Percentiles rank a stretch among this genome's conserved stretches.
These are phyloP conservation scores for Brachionus koreanus DNA, from an alignment of 1,140 invertebrate species.

Conservation along the genomic window DNA sequence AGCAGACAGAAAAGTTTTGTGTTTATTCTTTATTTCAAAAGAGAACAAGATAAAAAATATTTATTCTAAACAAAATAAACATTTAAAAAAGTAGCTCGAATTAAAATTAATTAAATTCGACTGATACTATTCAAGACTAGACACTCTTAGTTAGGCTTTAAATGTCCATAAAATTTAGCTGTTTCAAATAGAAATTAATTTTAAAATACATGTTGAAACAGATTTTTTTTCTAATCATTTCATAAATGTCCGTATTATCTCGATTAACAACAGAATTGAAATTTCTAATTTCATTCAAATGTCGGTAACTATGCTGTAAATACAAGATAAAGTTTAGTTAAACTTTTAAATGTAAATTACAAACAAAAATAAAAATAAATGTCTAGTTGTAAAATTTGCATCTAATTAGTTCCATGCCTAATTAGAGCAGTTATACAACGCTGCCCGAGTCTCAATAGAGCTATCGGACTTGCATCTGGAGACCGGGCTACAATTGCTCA, in stretches of 20 bases:
- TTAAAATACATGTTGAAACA: slow-evolving; percentile 2
- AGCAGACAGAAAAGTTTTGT: slow-evolving; percentile 7
- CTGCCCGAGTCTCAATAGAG: neutral
- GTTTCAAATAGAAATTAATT: neutral
- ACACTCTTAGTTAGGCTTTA: neutral
- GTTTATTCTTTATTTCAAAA: slow-evolving; percentile 11
- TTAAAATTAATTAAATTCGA: slow-evolving; percentile 20
- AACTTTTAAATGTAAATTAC: neutral
- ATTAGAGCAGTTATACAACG: slow-evolving; percentile 14
- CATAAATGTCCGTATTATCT: slow-evolving; percentile 13
- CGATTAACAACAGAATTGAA: neutral
- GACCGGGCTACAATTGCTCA: neutral
- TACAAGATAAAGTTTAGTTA: neutral
- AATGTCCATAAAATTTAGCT: slow-evolving; percentile 14
- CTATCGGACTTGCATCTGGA: neutral
- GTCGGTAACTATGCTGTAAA: slow-evolving; percentile 32
- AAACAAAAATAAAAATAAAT: neutral
- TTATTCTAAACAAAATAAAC: neutral
- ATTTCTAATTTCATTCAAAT: neutral
- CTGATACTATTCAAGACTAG: slow-evolving; percentile 6
- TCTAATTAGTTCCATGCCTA: slow-evolving; percentile 14
- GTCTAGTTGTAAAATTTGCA: neutral
- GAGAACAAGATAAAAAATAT: slow-evolving; percentile 13
- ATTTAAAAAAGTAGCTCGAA: neutral
- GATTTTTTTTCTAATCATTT: slow-evolving; percentile 12